Evolutionary conservation across 1,140 invertebrate genomes (phyloP).

Genomic region (Drosophila tropicalis): DNA sequence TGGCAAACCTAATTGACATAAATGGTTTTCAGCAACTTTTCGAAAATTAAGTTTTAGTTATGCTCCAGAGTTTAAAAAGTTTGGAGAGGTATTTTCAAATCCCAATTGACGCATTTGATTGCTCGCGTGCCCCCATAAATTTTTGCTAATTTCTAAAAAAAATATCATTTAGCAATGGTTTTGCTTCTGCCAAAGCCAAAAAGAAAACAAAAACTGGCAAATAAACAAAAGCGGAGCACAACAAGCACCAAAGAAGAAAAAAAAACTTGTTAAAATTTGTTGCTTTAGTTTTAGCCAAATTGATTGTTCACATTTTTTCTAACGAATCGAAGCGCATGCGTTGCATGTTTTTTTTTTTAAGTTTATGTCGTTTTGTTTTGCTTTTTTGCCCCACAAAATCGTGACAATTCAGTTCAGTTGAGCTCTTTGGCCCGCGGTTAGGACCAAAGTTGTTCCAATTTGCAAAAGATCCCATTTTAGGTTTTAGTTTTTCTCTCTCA

Average conservation of each 20-base stretch:
- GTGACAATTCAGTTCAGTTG: slow-evolving; percentile 55
- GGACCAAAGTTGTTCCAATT: slow-evolving; percentile 49
- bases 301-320: slow-evolving; percentile 78
- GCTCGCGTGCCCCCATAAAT: slow-evolving; percentile 51
- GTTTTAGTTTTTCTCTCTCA: slow-evolving; percentile 6
- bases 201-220: neutral
- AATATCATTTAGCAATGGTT: slow-evolving; percentile 43
- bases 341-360: slow-evolving; percentile 51
- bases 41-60: neutral
- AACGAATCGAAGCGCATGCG: slow-evolving; percentile 66
- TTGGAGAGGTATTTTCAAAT: neutral
- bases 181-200: slow-evolving; percentile 4
- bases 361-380: slow-evolving; percentile 16
- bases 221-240: slow-evolving; percentile 1
- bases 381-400: slow-evolving; percentile 46
- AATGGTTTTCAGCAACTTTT: too few species aligned
- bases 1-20: neutral
- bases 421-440: slow-evolving; percentile 27
- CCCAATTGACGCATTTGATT: slow-evolving; percentile 12
- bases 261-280: slow-evolving; percentile 79
- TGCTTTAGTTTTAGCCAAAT: slow-evolving; percentile 69
- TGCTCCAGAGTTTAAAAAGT: neutral
- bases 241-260: neutral
- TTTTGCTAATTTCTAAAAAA: slow-evolving; percentile 57
- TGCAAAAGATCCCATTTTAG: slow-evolving; percentile 27